Percentiles rank a stretch among this genome's conserved stretches.
phyloP scores from a whole-genome alignment of 2,888 invertebrate species.

The Pandemis corylana region DNA sequence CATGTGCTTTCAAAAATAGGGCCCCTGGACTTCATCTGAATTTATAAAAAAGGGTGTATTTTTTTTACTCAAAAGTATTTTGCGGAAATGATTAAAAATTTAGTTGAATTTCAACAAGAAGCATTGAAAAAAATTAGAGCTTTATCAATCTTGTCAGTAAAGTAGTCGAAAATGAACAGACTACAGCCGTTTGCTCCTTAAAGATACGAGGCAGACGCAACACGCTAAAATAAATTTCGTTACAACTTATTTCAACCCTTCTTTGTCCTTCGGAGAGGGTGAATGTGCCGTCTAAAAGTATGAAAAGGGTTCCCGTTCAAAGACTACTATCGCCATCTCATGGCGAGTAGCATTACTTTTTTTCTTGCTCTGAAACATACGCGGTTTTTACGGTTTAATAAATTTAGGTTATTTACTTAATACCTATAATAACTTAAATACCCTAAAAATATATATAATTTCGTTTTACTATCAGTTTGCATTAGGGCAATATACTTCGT shows the following conservation, averaged over 20 bases:
- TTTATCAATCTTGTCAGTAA: too few relatives aligned
- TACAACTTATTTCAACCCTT: conserved; percentile 26
- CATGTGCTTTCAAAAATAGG: conserved; percentile 34
- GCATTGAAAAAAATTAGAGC: too few relatives aligned
- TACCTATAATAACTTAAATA: too few relatives aligned
- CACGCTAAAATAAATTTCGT: conserved; percentile 20
- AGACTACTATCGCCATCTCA: conserved; percentile 47
- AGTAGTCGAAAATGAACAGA: too few relatives aligned
- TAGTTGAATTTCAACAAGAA: too few relatives aligned
- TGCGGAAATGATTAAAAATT: too few relatives aligned
- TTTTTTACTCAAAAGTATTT: too few relatives aligned
- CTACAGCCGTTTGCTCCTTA: not conserved
- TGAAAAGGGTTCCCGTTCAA: conserved; percentile 20
- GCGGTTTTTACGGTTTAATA: not conserved
- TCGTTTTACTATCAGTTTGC: too few relatives aligned
- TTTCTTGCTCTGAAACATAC: not conserved
- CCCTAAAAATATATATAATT: too few relatives aligned
- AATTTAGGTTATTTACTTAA: not conserved
- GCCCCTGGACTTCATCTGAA: too few relatives aligned
- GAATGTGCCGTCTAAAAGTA: conserved; percentile 29
- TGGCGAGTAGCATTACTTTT: conserved; percentile 43
- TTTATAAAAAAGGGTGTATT: too few relatives aligned
- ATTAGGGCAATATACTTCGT: too few relatives aligned
- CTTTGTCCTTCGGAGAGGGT: conserved; percentile 4
- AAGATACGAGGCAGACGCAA: conserved; percentile 25